These are phyloP conservation scores for Alauda arvensis DNA, from an alignment of 2,797 vertebrate genomes.

Conservation along the genomic window DNA sequence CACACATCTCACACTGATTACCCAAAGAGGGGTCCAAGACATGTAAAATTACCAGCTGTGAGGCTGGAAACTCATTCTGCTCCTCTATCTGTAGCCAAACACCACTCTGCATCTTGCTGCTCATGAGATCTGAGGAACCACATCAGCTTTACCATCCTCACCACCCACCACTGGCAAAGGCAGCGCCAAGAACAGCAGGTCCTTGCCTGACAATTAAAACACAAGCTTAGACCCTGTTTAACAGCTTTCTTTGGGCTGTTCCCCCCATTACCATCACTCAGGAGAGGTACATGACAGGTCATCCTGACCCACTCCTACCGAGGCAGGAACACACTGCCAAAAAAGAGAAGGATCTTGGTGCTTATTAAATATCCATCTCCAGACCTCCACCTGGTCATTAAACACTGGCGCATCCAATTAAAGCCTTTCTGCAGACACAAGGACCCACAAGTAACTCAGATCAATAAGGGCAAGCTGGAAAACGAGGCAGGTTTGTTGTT, in stretches of 20 bases:
- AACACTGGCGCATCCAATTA: background rate
- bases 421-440: background rate
- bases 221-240: background rate
- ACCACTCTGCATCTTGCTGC: background rate
- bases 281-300: background rate
- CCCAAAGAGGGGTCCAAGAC: background rate
- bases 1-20: background rate
- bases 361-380: background rate
- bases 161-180: background rate
- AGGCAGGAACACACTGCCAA: background rate
- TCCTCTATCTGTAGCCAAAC: background rate
- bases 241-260: background rate
- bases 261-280: background rate
- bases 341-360: background rate
- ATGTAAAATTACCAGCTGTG: background rate
- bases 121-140: background rate
- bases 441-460: background rate
- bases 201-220: background rate
- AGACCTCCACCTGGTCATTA: background rate
- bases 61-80: background rate
- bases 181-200: background rate
- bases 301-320: background rate
- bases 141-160: background rate
- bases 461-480: background rate
- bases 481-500: background rate